These are phyloP conservation scores for Anhinga rufa DNA, from an alignment of 2,113 vertebrate genomes.

Conservation along the genomic window DNA sequence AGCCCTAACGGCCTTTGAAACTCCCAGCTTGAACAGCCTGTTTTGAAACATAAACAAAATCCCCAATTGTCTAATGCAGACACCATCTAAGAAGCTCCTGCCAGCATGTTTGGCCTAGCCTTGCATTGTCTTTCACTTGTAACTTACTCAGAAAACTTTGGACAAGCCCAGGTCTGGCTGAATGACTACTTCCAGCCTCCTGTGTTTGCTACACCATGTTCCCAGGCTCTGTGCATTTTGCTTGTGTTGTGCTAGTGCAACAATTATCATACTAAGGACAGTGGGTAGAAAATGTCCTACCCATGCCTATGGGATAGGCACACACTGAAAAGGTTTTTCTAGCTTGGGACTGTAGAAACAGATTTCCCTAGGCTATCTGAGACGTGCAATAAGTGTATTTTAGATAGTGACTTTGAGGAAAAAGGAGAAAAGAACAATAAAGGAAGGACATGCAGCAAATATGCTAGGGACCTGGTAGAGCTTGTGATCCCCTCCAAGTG, in stretches of 20 bases:
- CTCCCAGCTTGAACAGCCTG: not conserved
- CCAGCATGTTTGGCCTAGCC: not conserved
- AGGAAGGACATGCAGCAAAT: not conserved
- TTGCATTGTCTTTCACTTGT: not conserved
- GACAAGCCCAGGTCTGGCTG: not conserved
- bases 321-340: not conserved
- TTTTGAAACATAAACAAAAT: not conserved
- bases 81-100: not conserved
- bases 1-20: not conserved
- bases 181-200: not conserved
- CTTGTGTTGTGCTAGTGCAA: not conserved
- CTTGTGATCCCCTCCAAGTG: not conserved
- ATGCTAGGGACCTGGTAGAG: not conserved
- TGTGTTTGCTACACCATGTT: accelerated
- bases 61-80: not conserved
- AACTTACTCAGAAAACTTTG: not conserved
- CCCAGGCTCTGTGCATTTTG: not conserved
- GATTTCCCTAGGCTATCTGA: not conserved
- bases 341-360: not conserved
- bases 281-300: not conserved
- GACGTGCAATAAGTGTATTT: not conserved
- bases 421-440: not conserved
- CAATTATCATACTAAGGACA: accelerated
- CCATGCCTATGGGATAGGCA: not conserved
- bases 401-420: not conserved